Percentiles rank a stretch among this genome's conserved stretches.
Conservation (phyloP, 1,140 invertebrate genomes). For the Trichomalopsis sarcophagae region DNA sequence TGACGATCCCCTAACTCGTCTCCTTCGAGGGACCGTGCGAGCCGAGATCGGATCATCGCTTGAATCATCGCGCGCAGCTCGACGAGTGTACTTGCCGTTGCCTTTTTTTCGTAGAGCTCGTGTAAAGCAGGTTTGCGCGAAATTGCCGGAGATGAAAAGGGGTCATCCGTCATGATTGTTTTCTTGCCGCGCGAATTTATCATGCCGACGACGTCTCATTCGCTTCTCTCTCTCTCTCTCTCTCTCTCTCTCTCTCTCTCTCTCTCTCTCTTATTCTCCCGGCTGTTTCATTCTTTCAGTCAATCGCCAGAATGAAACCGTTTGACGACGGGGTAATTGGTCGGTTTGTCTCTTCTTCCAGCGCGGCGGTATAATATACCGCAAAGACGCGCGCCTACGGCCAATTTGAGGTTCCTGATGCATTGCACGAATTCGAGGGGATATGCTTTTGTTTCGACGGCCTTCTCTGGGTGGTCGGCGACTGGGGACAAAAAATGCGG, state of each 20-base stretch:
- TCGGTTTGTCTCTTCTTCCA: background rate
- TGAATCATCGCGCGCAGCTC: background rate
- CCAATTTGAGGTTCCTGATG: conserved; percentile 14
- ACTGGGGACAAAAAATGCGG: background rate
- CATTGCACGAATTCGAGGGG: background rate
- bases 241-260: background rate
- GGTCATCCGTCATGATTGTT: background rate
- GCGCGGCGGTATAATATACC: background rate
- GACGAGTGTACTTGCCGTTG: background rate
- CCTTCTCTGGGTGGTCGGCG: background rate
- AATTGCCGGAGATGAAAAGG: conserved; percentile 16
- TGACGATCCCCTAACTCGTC: background rate
- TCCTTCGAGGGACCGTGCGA: too few relatives aligned
- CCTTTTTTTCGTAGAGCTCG: background rate
- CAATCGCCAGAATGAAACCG: background rate
- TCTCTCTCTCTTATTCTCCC: background rate
- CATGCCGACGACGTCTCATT: background rate
- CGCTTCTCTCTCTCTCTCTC: background rate
- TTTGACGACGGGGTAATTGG: background rate
- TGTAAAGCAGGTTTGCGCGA: background rate
- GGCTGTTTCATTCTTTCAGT: background rate
- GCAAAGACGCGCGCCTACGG: background rate
- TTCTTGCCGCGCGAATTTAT: conserved; percentile 20
- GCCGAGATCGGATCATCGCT: background rate
- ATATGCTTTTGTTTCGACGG: background rate